Evolutionary conservation across 2,888 invertebrate species (phyloP), one percentile per base, ranked within the genome.

Genomic region (Tricholauxania praeusta): DNA sequence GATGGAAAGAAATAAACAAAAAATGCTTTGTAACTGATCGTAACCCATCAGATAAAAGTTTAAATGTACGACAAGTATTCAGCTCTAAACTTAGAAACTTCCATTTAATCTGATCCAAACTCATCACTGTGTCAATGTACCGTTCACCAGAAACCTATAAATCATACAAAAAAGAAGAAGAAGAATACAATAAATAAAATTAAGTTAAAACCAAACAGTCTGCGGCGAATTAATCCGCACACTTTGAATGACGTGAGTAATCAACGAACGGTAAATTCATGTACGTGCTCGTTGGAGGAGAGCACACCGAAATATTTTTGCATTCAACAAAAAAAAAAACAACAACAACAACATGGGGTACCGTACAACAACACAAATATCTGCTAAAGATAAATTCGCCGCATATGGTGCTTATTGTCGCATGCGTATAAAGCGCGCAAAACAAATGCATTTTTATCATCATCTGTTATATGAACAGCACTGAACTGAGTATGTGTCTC

Each of bases 181-280:
- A 60, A 62, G 12, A 15, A 39, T 4, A 62, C 53, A 53, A 53
- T 47, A 39, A 48, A 28, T 12, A 51, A 53, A 57, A 67, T 12
- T 15, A 62, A 55, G 4, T 53, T 39, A 22, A 62, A 28, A 39
- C 12, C 39, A 62, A 17, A 64, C n/a, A 47, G 49, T 14, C 32
- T 15, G 51, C 64, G 64, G 51, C 64, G 64, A 64, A 64, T 51
- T 51, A 12, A 51, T 64, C 51, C 22, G 32, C 64, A 28, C 51
- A 51, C 28, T 57, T 57, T 39, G 28, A 51, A n/a, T 64, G 39
- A 39, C 53, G 19, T 19, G 59, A 57, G 47, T 55, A 57, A 48
- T 59, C 49, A 39, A 55, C 47, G 49, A 69, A 69, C 69, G 60
- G 69, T 69, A 60, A 59, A 69, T 60, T 69, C n/a, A 69, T n/a